A percentile compares a stretch with the other conserved stretches of the same genome.
Evolutionary conservation across 2,888 invertebrate genomes (phyloP).

Genomic region (Ariolimax columbianus): DNA sequence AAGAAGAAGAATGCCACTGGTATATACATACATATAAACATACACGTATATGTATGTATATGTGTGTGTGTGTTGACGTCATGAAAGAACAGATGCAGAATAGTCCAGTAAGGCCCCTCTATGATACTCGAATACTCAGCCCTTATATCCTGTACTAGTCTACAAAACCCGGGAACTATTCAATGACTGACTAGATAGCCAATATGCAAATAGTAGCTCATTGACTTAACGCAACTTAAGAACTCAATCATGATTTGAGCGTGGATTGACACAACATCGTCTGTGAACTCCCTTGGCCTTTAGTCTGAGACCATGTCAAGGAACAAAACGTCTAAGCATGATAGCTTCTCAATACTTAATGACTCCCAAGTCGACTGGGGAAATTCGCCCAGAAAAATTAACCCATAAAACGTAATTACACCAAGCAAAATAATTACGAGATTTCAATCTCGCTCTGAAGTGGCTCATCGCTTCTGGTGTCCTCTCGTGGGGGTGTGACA

Average conservation of each 20-base stretch:
- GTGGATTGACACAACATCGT: slow-evolving; percentile 45
- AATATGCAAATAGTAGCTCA: slow-evolving; percentile 49
- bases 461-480: slow-evolving; percentile 50
- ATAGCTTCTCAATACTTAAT: slow-evolving; percentile 50
- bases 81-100: background rate
- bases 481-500: slow-evolving; percentile 41
- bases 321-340: slow-evolving; percentile 37
- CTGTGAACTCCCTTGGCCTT: slow-evolving; percentile 36
- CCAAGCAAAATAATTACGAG: slow-evolving; percentile 58
- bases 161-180: background rate
- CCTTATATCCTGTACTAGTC: background rate
- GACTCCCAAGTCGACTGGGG: slow-evolving; percentile 45
- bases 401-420: slow-evolving; percentile 62
- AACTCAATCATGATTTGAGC: slow-evolving; percentile 49
- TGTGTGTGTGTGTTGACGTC: background rate
- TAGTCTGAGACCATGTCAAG: slow-evolving; percentile 24
- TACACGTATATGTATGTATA: background rate
- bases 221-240: slow-evolving; percentile 40
- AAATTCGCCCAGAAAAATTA: slow-evolving; percentile 56
- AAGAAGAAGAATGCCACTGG: too few relatives aligned
- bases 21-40: background rate
- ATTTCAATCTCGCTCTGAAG: slow-evolving; percentile 58
- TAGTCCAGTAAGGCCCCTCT: background rate
- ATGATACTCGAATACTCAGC: background rate
- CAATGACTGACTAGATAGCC: slow-evolving; percentile 33